These are phyloP conservation scores for Hymenopus coronatus DNA, from an alignment of 2,888 invertebrate species.

Conservation along the genomic window DNA sequence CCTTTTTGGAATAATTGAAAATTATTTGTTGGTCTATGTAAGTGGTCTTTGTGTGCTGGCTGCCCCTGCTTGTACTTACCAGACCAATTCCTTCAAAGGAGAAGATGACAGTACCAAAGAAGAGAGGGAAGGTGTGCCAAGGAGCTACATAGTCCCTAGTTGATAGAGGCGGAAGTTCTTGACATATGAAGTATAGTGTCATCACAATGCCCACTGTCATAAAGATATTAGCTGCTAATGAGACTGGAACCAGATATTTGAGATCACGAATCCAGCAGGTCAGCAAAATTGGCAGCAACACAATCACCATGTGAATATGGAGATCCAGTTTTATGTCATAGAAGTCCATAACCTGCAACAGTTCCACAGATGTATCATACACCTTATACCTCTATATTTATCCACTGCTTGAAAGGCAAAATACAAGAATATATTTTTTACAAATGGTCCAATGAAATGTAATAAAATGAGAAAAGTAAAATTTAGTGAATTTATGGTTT, in stretches of 20 bases:
- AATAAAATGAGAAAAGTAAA: too few species aligned
- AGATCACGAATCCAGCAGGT: conserved; percentile 74
- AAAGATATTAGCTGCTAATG: conserved; percentile 73
- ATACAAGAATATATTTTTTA: too few species aligned
- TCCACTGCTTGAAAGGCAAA: too few species aligned
- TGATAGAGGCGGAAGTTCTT: conserved; percentile 64
- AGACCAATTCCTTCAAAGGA: conserved; percentile 95
- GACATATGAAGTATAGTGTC: conserved; percentile 72
- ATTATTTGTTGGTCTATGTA: too few species aligned
- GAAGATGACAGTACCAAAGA: conserved; percentile 93
- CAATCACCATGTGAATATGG: conserved; percentile 70
- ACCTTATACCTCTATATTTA: too few species aligned
- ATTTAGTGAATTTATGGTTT: too few species aligned
- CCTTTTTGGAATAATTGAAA: too few species aligned
- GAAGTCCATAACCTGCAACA: conserved; percentile 63
- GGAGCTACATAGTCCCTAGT: conserved; percentile 59
- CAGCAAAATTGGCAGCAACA: conserved; percentile 68
- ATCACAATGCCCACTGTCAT: conserved; percentile 71
- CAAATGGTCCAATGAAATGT: too few species aligned
- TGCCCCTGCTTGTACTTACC: conserved; percentile 52
- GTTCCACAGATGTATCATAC: background rate
- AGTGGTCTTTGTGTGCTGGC: too few species aligned
- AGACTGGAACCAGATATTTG: conserved; percentile 73
- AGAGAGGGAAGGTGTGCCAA: conserved; percentile 68
- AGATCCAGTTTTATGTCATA: conserved; percentile 62